These are phyloP conservation scores for Pelecanoides urinatrix DNA, from an alignment of 2,113 vertebrate species.

Conservation along the genomic window DNA sequence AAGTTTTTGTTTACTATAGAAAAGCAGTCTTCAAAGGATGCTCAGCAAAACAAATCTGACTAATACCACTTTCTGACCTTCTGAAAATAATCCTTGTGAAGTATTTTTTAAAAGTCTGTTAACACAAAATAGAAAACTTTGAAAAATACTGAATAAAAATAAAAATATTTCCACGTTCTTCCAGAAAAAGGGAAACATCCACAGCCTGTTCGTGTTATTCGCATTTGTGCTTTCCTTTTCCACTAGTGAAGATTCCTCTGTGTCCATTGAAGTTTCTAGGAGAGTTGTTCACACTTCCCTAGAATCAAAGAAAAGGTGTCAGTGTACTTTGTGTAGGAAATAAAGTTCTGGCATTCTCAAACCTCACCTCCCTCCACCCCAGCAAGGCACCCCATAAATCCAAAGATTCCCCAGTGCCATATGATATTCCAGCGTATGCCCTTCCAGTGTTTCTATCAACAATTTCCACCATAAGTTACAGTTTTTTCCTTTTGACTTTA, in stretches of 20 bases:
- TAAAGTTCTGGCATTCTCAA: neutral
- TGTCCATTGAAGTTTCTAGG: neutral
- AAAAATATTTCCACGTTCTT: neutral
- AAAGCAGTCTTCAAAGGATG: neutral
- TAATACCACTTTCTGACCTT: conserved; percentile 30
- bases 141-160: neutral
- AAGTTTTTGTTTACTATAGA: conserved; percentile 25
- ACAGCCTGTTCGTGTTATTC: neutral
- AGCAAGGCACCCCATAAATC: neutral
- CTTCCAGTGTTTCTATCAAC: neutral
- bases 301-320: neutral
- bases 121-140: neutral
- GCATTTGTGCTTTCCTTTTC: neutral
- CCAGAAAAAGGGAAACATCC: neutral
- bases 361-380: neutral
- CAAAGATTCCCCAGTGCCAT: neutral
- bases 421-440: neutral
- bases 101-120: neutral
- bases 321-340: neutral
- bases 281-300: neutral
- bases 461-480: neutral
- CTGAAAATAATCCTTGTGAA: conserved; percentile 25
- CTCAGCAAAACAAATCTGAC: neutral
- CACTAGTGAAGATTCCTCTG: neutral
- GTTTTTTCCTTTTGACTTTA: neutral